Evolutionary conservation across 2,113 vertebrate genomes (phyloP).

Genomic region (Sitta europaea): DNA sequence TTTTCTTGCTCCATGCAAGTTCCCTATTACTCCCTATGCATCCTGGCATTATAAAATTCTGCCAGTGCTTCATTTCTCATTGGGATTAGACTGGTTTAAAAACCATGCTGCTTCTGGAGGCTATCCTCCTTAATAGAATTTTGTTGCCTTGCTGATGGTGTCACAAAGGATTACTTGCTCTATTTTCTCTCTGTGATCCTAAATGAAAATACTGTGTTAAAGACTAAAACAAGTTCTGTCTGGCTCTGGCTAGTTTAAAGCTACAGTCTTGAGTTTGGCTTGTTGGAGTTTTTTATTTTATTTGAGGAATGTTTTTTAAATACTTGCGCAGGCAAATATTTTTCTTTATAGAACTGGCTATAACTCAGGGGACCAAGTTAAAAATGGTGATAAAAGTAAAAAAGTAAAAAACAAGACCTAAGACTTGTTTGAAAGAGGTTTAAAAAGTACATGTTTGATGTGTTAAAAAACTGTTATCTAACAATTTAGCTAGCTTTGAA

Average conservation of each 20-base stretch:
- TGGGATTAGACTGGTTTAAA: background rate
- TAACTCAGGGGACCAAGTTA: background rate
- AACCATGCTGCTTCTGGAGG: background rate
- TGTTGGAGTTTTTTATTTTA: background rate
- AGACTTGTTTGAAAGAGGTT: background rate
- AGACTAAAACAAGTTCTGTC: background rate
- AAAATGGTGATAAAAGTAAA: too few species aligned
- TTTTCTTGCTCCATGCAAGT: background rate
- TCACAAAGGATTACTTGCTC: background rate
- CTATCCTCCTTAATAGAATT: background rate
- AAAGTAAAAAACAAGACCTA: accelerated
- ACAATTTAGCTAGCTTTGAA: background rate
- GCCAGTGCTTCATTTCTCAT: background rate
- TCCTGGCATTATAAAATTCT: background rate
- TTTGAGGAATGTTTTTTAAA: background rate
- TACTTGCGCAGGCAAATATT: background rate
- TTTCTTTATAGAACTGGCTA: background rate
- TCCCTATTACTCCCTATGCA: background rate
- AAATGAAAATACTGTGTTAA: background rate
- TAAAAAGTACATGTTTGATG: background rate
- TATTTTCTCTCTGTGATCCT: background rate
- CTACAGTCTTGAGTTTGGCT: background rate
- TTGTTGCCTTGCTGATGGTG: background rate
- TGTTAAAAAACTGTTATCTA: background rate
- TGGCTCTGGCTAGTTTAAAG: background rate